Evolutionary conservation across 2,113 vertebrate species (phyloP), one percentile per base, ranked within the genome.

Genomic region (Onychostruthus taczanowskii): DNA sequence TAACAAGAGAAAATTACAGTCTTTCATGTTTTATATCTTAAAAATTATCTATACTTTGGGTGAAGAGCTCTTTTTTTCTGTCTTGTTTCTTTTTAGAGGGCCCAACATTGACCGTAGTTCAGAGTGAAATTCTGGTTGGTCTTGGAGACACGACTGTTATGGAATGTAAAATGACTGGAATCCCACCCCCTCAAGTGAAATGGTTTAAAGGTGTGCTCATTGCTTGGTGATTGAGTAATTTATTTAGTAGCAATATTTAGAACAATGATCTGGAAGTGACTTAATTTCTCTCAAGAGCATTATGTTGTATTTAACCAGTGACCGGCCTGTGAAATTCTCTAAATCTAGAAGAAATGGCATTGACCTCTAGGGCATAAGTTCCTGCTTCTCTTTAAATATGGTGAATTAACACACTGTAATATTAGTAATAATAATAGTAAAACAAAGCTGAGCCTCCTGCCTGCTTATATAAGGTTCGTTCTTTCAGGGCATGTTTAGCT

Each of bases 151-250:
- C 97, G 6, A 98, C 98, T 7, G 35, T 98, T 35, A 98, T 99
- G 98, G 98, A 98, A 94, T 99, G 99, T 81, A 98, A 97, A 92
- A 97, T 98, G 7, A 98, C 98, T 58, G 99, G 99, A 63, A 82
- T 98, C 72, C 99, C 99, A 53, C 95, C 96, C n/a, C 99, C 99
- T 4, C 98, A 98, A 18, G 97, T 99, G 78, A 97, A 96, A 90
- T 99, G 99, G 99, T 99, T 99, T 98, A 99, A 99, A 99, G 99
- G 99, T 99, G 97, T 46, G 28, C 50, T 91, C 86, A 30, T 53
- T 81, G 91, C 78, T 67, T 72, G 55, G 59, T 77, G 31, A 75
- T 92, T 27, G 61, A 13, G 76, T 93, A 8, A 23, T 86, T 96
- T 78, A 28, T 44, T 64, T 35, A 87, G 66, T 67, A 83, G 47